Evolutionary conservation across 2,113 vertebrate species (phyloP).

Genomic region (Pristiophorus japonicus): DNA sequence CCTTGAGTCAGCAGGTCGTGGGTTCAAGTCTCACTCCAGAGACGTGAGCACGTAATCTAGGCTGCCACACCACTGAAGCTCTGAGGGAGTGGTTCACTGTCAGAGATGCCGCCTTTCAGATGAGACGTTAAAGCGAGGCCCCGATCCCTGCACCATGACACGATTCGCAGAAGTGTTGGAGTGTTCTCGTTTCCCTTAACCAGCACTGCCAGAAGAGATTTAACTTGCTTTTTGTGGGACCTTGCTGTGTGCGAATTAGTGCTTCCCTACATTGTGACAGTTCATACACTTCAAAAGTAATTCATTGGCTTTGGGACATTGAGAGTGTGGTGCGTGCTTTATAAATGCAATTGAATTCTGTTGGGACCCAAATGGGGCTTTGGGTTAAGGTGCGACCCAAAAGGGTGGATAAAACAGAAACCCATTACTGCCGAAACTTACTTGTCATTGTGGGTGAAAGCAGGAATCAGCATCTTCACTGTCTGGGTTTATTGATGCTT

Average conservation of each 20-base stretch:
- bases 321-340: background rate
- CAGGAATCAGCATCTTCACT: background rate
- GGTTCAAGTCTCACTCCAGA: too few relatives aligned
- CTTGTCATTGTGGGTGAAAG: background rate
- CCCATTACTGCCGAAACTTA: background rate
- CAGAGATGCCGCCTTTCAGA: background rate
- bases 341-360: background rate
- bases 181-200: background rate
- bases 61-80: background rate
- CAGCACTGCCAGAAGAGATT: background rate
- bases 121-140: constrained; percentile 16
- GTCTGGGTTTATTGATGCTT: background rate
- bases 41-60: too few relatives aligned
- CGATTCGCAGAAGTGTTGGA: background rate
- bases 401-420: background rate
- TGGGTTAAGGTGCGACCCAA: too few relatives aligned
- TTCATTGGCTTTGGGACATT: background rate
- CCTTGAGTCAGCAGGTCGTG: too few relatives aligned
- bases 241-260: background rate
- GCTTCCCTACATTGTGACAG: background rate
- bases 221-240: background rate
- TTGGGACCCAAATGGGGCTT: background rate
- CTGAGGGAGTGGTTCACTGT: background rate
- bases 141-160: background rate
- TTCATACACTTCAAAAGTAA: background rate